phyloP scores from a whole-genome alignment of 2,797 vertebrate genomes.

The Xiphorhynchus erythropygius region DNA sequence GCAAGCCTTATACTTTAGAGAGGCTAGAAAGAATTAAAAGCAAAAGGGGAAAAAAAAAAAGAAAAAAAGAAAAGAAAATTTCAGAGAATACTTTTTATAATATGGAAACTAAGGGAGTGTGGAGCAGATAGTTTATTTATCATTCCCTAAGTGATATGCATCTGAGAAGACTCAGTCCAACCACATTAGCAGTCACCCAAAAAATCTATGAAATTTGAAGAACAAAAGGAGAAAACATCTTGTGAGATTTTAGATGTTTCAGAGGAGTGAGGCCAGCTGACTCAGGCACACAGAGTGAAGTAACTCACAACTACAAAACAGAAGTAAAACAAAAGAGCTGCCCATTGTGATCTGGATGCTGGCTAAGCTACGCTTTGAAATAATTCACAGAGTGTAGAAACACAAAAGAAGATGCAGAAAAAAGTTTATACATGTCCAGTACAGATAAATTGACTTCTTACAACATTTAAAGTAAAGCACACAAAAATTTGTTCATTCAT shows the following conservation, averaged over 20 bases:
- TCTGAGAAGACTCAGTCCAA: not conserved
- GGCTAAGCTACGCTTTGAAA: not conserved
- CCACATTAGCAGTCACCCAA: not conserved
- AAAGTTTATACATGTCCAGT: not conserved
- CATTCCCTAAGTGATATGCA: not conserved
- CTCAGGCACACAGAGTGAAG: not conserved
- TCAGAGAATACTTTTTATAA: not conserved
- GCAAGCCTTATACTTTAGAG: not conserved
- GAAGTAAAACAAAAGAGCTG: not conserved
- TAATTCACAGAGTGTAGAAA: not conserved
- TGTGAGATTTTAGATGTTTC: not conserved
- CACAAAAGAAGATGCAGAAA: not conserved
- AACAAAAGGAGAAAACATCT: not conserved
- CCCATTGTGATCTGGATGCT: not conserved
- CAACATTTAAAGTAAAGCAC: not conserved
- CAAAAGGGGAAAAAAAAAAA: not conserved
- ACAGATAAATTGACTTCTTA: not conserved
- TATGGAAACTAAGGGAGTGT: not conserved
- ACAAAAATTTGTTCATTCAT: not conserved
- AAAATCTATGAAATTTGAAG: not conserved
- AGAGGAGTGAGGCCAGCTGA: not conserved
- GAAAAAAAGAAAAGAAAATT: not conserved
- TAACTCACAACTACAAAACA: not conserved
- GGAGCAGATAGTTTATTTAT: not conserved
- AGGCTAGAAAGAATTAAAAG: not conserved